phyloP scores from a whole-genome alignment of 2,888 invertebrate genomes.

The Parnassius mnemosyne region DNA sequence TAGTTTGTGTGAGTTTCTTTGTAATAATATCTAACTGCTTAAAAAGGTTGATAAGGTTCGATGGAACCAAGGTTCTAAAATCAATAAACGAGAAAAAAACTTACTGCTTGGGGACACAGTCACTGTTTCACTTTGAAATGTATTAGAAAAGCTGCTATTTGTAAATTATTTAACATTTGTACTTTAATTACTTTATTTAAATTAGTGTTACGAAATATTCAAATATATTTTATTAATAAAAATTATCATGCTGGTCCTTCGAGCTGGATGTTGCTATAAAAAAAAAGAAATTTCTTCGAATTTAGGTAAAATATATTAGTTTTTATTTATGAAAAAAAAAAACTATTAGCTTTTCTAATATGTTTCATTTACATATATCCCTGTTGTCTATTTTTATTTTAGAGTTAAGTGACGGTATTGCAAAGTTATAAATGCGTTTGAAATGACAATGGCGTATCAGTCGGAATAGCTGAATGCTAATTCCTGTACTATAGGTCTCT shows the following conservation, averaged over 20 bases:
- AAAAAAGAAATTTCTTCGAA: background rate
- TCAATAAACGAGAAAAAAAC: no score
- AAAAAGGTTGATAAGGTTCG: no score
- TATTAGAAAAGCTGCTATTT: constrained; percentile 38
- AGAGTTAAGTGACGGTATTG: constrained; percentile 29
- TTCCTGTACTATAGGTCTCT: no score
- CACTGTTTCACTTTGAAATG: constrained; percentile 34
- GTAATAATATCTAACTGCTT: no score
- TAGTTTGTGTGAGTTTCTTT: no score
- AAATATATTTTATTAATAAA: no score
- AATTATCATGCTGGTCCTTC: background rate
- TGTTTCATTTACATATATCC: constrained; percentile 27
- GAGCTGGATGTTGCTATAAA: background rate
- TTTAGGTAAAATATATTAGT: no score
- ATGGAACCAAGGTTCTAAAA: no score
- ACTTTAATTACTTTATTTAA: no score
- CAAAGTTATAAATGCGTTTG: constrained; percentile 31
- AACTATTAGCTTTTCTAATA: constrained; percentile 31
- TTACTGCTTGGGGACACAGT: constrained; percentile 34
- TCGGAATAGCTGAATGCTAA: no score
- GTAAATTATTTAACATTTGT: background rate
- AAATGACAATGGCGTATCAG: background rate
- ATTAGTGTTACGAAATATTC: no score
- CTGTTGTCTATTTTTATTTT: constrained; percentile 21
- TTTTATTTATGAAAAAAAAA: no score